A percentile compares a stretch with the other conserved stretches of the same genome.
Evolutionary conservation across 2,113 vertebrate species (phyloP).

Genomic region (Cnemophilus loriae): DNA sequence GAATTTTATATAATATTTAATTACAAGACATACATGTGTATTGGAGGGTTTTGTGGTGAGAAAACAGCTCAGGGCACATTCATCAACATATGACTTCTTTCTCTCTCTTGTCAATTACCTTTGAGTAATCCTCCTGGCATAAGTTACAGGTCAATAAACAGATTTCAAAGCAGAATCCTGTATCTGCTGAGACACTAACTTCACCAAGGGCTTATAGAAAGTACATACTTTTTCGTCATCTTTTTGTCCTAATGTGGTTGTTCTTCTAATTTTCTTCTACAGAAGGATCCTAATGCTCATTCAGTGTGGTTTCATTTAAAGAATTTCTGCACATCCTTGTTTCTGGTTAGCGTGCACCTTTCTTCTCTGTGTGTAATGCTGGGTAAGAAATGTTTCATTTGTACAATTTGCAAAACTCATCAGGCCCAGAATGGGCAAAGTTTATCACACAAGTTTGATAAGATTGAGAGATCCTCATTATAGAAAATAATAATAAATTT

Average conservation of each 20-base stretch:
- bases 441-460: background rate
- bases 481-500: background rate
- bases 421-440: background rate
- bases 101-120: conserved; percentile 54
- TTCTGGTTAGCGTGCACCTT: background rate
- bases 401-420: background rate
- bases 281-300: background rate
- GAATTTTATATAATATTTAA: conserved; percentile 23
- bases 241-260: background rate
- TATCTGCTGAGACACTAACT: conserved; percentile 43
- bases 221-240: background rate
- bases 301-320: conserved; percentile 3
- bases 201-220: background rate
- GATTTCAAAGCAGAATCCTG: conserved; percentile 58
- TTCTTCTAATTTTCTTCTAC: background rate
- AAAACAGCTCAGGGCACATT: conserved; percentile 6
- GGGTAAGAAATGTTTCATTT: background rate
- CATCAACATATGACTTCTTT: conserved; percentile 34
- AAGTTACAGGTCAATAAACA: conserved; percentile 63
- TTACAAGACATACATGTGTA: background rate
- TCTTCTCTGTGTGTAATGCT: background rate
- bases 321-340: background rate
- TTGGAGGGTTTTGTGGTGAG: conserved; percentile 3
- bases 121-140: conserved; percentile 49
- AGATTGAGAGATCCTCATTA: background rate